Conservation (phyloP, 1,140 invertebrate species). For the Eupeodes corollae region DNA sequence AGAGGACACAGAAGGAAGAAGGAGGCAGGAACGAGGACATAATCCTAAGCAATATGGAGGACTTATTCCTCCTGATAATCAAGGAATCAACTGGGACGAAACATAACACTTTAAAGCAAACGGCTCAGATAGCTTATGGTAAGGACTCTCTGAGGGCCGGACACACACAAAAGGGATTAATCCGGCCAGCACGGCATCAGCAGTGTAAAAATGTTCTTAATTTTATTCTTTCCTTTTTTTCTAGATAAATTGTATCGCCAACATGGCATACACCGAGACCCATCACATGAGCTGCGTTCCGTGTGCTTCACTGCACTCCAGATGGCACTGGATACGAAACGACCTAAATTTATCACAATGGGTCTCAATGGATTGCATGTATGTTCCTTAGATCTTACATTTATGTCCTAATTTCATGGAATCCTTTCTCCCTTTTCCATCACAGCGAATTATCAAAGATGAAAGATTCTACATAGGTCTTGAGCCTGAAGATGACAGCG, state of each 20-base stretch:
- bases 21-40: too few relatives aligned
- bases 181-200: neutral
- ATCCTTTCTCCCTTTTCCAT: conserved; percentile 1
- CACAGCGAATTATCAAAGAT: conserved; percentile 77
- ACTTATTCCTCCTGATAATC: conserved; percentile 64
- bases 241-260: conserved; percentile 72
- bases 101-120: conserved; percentile 55
- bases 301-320: conserved; percentile 73
- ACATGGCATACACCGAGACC: conserved; percentile 62
- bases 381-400: conserved; percentile 34
- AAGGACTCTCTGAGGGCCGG: conserved; percentile 16
- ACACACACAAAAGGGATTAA: neutral
- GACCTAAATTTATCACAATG: conserved; percentile 68
- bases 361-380: conserved; percentile 78
- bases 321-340: conserved; percentile 74
- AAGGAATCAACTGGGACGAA: conserved; percentile 66
- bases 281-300: conserved; percentile 70
- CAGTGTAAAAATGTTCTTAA: neutral
- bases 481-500: conserved; percentile 80
- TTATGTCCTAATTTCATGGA: too few relatives aligned
- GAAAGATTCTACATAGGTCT: conserved; percentile 82
- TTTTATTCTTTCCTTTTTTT: conserved; percentile 19
- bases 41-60: conserved; percentile 52
- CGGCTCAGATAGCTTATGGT: conserved; percentile 71
- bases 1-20: too few relatives aligned